These are phyloP conservation scores for Elachura formosa DNA, from an alignment of 2,113 vertebrate species.

Conservation along the genomic window DNA sequence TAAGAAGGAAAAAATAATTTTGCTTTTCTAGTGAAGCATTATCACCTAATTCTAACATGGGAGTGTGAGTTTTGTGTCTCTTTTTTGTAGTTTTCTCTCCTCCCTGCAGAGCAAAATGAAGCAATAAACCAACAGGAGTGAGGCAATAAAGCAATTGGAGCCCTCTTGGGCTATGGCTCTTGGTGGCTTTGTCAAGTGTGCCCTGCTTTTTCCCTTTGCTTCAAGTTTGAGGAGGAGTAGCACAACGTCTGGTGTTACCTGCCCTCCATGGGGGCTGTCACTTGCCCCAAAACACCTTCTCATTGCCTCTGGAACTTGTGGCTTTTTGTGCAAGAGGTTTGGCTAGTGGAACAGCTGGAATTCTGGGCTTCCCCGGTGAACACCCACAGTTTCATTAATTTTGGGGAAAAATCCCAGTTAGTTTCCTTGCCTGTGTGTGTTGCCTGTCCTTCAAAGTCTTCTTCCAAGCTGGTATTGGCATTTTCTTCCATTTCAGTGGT, in stretches of 20 bases:
- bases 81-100: not conserved
- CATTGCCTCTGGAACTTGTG: not conserved
- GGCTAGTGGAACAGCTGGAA: not conserved
- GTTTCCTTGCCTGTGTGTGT: slow-evolving; percentile 86
- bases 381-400: not conserved
- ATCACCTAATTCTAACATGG: not conserved
- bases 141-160: not conserved
- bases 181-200: not conserved
- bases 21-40: not conserved
- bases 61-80: not conserved
- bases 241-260: not conserved
- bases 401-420: not conserved
- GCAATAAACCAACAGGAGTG: not conserved
- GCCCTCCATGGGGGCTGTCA: not conserved
- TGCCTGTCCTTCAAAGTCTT: slow-evolving; percentile 81
- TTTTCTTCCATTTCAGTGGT: slow-evolving; percentile 70
- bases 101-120: not conserved
- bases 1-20: not conserved
- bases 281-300: not conserved
- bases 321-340: not conserved
- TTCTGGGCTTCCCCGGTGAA: not conserved
- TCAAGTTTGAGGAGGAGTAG: not conserved
- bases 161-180: not conserved
- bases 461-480: slow-evolving; percentile 69
- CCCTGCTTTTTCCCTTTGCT: not conserved